Evolutionary conservation across 2,888 invertebrate species (phyloP), one percentile per base, ranked within the genome.

Genomic region (Drosophila barbarae): DNA sequence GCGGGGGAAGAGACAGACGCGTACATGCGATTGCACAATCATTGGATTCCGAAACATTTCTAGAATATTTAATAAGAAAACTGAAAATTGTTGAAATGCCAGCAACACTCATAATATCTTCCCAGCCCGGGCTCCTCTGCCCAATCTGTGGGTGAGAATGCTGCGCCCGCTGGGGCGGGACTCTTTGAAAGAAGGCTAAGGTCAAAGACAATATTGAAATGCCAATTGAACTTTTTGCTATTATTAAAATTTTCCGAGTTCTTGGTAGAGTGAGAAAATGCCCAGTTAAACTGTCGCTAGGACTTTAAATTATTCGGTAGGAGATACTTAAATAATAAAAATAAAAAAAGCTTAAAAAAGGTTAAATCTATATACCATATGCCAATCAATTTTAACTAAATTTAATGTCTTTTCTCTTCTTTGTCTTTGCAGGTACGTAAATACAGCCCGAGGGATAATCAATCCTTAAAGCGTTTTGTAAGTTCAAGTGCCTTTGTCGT

Each of bases 51-150:
- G 76, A 85, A 84, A 86, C 84, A 84, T 84, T 84, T 85, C 85
- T 78, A 76, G 84, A 86, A 84, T 84, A 85, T 84, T 84, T 84
- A 84, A 84, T 84, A 84, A 86, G 84, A 85, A 85, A 85, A 85
- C 85, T 85, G 84, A 78, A 85, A 84, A 85, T 84, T 84, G 84
- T 84, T 86, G 84, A 84, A 84, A 86, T 85, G 84, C 86, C 84
- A 74, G 81, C 81, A 81, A 76, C 84, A 84, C 81, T 82, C 81
- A 82, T 82, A 82, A 82, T 82, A 85, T 71, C 74, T 67, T 59
- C 60, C 54, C 65, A 60, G 68, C 39, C 39, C 51, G 41, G 32
- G 32, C 50, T 26, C 50, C 30, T 15, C 32, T 21, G 28, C 30
- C 59, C 28, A 7, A 32, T 47, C 36, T 21, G 42, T 42, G 46